Evolutionary conservation across 2,113 vertebrate genomes (phyloP).

Genomic region (Microcebus lehilahytsara): DNA sequence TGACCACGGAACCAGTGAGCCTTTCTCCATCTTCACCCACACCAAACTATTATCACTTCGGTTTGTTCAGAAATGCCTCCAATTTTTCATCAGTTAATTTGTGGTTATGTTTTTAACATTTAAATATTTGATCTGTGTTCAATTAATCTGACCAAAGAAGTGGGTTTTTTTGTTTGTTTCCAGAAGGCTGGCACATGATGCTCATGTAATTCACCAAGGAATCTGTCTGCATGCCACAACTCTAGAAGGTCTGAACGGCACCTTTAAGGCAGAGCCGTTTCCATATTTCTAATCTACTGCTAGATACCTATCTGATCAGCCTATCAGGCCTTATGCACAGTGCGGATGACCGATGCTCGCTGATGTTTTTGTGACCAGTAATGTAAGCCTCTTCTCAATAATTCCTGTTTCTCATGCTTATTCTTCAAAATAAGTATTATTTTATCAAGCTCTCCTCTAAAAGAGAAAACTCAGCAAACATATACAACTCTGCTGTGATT

Average conservation of each 20-base stretch:
- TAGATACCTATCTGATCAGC: too few relatives aligned
- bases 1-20: accelerated
- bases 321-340: accelerated
- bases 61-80: neutral
- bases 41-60: neutral
- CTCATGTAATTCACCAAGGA: neutral
- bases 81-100: neutral
- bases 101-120: neutral
- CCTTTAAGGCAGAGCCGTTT: accelerated
- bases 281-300: neutral
- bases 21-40: neutral
- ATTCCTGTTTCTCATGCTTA: neutral
- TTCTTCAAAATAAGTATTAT: neutral
- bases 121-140: neutral
- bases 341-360: neutral
- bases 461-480: neutral
- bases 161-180: neutral
- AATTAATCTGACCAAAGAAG: neutral
- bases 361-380: neutral
- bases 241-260: neutral
- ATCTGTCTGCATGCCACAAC: too few relatives aligned
- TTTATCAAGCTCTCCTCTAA: neutral
- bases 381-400: neutral
- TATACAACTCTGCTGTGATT: neutral
- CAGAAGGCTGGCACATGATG: neutral